These are phyloP conservation scores for Cheirogaleus major DNA, from an alignment of 2,797 vertebrate species.

Conservation along the genomic window DNA sequence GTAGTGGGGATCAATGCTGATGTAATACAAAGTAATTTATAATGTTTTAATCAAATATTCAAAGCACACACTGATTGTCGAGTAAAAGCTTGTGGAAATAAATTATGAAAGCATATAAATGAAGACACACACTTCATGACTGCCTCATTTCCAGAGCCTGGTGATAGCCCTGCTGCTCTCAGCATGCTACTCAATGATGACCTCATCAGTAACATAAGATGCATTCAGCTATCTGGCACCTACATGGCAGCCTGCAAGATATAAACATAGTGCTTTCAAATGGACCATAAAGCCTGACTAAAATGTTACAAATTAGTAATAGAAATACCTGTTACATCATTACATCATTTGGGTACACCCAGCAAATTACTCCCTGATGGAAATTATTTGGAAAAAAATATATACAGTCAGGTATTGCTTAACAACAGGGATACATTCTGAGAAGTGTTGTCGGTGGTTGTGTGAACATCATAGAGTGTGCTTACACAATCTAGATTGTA, in stretches of 20 bases:
- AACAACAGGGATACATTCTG: not conserved
- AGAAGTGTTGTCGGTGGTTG: not conserved
- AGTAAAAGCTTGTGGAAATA: conserved; percentile 21
- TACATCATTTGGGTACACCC: conserved; percentile 23
- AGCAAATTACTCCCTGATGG: conserved; percentile 62
- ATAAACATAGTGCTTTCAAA: conserved; percentile 67
- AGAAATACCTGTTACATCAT: conserved; percentile 62
- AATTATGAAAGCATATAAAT: conserved; percentile 20
- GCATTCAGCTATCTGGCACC: conserved; percentile 67
- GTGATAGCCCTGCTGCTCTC: conserved; percentile 61
- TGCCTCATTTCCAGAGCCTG: conserved; percentile 41
- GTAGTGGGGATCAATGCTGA: not conserved
- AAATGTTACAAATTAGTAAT: conserved; percentile 66
- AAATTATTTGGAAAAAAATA: not conserved
- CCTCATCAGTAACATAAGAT: conserved; percentile 66
- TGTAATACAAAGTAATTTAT: not conserved
- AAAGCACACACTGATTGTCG: not conserved
- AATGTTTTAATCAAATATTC: conserved; percentile 35
- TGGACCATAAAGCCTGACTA: conserved; percentile 66
- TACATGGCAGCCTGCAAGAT: conserved; percentile 62
- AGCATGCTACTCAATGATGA: conserved; percentile 57
- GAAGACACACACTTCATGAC: conserved; percentile 30
- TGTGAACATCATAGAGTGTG: not conserved
- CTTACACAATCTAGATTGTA: not conserved
- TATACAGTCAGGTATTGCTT: not conserved